These are phyloP conservation scores for Bos taurus DNA, from an alignment of 2,113 vertebrate species.

Conservation along the genomic window ARS-UCD2.0 NC_037328.1:103050501-103051000, in stretches of 20 bases:
- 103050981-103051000: neutral
- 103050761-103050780: neutral
- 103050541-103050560: neutral
- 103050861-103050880: neutral
- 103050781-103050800: neutral
- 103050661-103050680: neutral
- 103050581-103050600: neutral
- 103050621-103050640: neutral
- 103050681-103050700: neutral
- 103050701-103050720: neutral
- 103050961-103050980: neutral
- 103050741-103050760: neutral
- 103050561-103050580: neutral
- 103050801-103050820: neutral
- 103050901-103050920: neutral
- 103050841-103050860: neutral
- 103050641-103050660: neutral
- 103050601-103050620: neutral
- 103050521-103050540: neutral
- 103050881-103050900: neutral
- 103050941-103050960: neutral
- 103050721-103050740: neutral
- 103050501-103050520: neutral
- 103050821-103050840: neutral
- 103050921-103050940: neutral